Conservation (phyloP, 2,888 invertebrate species). For the Drosophila neutralis region DNA sequence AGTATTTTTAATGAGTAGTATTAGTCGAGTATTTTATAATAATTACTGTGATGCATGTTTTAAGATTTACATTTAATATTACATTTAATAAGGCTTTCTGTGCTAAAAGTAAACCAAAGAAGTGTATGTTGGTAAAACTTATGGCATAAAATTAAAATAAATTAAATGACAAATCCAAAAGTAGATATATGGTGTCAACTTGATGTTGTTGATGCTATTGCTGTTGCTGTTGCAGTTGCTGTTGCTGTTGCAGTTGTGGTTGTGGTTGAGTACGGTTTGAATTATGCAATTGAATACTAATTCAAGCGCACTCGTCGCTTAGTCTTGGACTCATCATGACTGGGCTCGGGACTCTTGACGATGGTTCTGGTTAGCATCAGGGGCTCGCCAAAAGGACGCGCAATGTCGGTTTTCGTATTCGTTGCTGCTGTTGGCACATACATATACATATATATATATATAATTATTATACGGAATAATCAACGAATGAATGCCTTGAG, state of each 20-base stretch:
- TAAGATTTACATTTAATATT: slow-evolving; percentile 37
- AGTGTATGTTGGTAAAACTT: slow-evolving; percentile 15
- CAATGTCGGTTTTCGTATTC: slow-evolving; percentile 82
- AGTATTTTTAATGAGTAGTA: slow-evolving; percentile 30
- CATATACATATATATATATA: slow-evolving; percentile 14
- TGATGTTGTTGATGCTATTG: slow-evolving; percentile 18
- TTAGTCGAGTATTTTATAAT: slow-evolving; percentile 66
- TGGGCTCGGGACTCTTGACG: slow-evolving; percentile 50
- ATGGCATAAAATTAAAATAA: slow-evolving; percentile 31
- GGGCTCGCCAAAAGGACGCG: slow-evolving; percentile 92
- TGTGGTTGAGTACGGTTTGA: slow-evolving; percentile 9
- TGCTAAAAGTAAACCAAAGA: slow-evolving; percentile 14
- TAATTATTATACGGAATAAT: slow-evolving; percentile 17
- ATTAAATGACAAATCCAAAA: slow-evolving; percentile 26
- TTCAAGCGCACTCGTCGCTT: slow-evolving; percentile 59
- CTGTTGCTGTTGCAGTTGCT: background rate
- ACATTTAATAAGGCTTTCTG: slow-evolving; percentile 39
- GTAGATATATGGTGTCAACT: slow-evolving; percentile 30
- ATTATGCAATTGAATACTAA: slow-evolving; percentile 24
- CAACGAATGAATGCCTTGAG: background rate
- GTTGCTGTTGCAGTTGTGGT: background rate
- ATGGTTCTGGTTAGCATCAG: slow-evolving; percentile 87
- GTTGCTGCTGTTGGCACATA: slow-evolving; percentile 34
- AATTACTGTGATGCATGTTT: slow-evolving; percentile 70
- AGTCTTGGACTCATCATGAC: slow-evolving; percentile 52